These are phyloP conservation scores for Regulus satrapa DNA, from an alignment of 2,113 vertebrate species.

Conservation along the genomic window DNA sequence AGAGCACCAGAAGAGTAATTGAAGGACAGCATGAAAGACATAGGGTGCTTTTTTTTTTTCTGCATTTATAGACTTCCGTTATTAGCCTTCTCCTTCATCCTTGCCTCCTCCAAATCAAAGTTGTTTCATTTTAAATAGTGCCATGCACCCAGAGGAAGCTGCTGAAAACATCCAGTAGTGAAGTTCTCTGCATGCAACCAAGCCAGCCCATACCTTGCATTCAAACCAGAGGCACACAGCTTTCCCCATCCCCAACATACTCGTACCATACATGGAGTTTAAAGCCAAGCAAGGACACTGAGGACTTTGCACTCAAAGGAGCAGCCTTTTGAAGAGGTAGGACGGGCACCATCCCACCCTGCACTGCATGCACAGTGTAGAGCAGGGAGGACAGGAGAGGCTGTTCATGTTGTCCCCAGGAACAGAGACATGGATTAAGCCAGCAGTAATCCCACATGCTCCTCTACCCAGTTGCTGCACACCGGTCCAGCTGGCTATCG, in stretches of 20 bases:
- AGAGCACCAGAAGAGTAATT: background rate
- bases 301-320: background rate
- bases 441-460: fast-evolving
- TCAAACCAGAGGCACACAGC: background rate
- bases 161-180: background rate
- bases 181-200: background rate
- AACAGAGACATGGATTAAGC: background rate
- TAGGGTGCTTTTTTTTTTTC: background rate
- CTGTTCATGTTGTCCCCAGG: background rate
- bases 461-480: background rate
- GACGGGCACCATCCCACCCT: background rate
- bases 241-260: background rate
- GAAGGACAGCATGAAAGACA: conserved; percentile 1
- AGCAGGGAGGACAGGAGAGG: background rate
- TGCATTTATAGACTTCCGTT: conserved; percentile 13
- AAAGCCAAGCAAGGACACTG: fast-evolving
- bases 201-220: background rate
- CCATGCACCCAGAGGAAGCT: background rate
- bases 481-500: background rate
- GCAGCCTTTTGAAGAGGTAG: background rate
- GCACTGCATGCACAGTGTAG: background rate
- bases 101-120: background rate
- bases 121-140: background rate
- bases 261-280: background rate
- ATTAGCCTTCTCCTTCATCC: background rate